Percentiles rank a stretch among this genome's conserved stretches.
Conservation (phyloP, 2,888 invertebrate genomes). For the Tethea ocularis region DNA sequence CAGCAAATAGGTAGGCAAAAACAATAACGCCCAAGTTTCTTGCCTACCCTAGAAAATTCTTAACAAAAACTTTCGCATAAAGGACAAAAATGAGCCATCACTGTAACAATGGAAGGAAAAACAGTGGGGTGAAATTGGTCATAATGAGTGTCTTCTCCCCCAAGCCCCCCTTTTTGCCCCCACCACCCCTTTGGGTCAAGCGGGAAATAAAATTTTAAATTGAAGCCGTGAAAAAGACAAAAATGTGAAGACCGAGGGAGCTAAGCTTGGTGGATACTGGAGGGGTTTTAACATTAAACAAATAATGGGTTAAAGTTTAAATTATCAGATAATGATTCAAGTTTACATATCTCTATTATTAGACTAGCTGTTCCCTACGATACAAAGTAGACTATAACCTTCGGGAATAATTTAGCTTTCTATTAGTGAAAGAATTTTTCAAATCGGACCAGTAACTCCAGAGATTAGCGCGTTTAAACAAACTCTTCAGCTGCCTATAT, state of each 20-base stretch:
- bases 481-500: no score
- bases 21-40: not conserved
- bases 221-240: constrained; percentile 77
- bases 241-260: constrained; percentile 56
- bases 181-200: constrained; percentile 70
- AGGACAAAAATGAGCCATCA: constrained; percentile 74
- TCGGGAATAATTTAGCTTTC: no score
- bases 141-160: constrained; percentile 72
- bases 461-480: no score
- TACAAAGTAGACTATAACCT: no score
- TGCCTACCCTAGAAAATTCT: constrained; percentile 38
- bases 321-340: not conserved
- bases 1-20: not conserved
- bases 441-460: no score
- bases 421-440: no score
- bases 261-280: constrained; percentile 31
- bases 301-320: not conserved
- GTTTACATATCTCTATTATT: no score
- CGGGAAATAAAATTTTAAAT: constrained; percentile 79
- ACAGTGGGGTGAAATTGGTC: constrained; percentile 78
- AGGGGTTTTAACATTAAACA: not conserved
- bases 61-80: constrained; percentile 62
- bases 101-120: constrained; percentile 45
- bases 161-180: constrained; percentile 31
- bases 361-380: no score